Base-by-base conservation (phyloP, 2,113 vertebrate species). In the Eclectus roratus region DNA sequence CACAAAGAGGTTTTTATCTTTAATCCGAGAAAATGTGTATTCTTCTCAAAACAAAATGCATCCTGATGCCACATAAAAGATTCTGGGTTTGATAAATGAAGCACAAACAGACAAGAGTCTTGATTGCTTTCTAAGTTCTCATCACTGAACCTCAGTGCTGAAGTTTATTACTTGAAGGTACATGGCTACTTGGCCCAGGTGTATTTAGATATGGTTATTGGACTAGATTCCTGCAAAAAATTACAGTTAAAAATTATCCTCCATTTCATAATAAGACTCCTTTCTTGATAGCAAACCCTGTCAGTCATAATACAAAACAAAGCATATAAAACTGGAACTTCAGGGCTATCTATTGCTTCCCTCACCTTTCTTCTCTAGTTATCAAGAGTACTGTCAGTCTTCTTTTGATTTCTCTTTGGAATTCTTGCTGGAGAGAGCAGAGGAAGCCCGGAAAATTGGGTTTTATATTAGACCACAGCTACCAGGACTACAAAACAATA, bases 121-220 rank as follows among this genome's bases (percentile, higher is more conserved):
- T 56, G 17, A 56, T 77, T 64, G 58, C 5, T 76, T 68, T 66
- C 23, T 35, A 33, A 61, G 41, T 70, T 85, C 55, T 82, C 15
- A 44, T 5, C 16, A 31, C 9, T 27, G 43, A 92, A 53, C 6
- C 18, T 37, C 46, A 50, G 25, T 58, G 31, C 3, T 73, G 58
- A 69, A 73, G 8, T 15, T 6, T 61, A 2, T 35, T 69, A 28
- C 15, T 17, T 55, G 46, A 74, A 52, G 6, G 16, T 55, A 50
- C 3, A 3, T 25, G 29, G 6, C 10, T 33, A 28, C 21, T 70
- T 61, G 35, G n/a, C 1, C 6, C 19, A 25, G 1, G 1, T 29
- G 20, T 12, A 10, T 77, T 80, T 55, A 73, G 29, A 41, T 2
- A 9, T 10, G 10, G 7, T 14, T 80, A 58, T 27, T 29, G 7